phyloP scores from a whole-genome alignment of 2,888 invertebrate species.

The Drosophila picticornis region DNA sequence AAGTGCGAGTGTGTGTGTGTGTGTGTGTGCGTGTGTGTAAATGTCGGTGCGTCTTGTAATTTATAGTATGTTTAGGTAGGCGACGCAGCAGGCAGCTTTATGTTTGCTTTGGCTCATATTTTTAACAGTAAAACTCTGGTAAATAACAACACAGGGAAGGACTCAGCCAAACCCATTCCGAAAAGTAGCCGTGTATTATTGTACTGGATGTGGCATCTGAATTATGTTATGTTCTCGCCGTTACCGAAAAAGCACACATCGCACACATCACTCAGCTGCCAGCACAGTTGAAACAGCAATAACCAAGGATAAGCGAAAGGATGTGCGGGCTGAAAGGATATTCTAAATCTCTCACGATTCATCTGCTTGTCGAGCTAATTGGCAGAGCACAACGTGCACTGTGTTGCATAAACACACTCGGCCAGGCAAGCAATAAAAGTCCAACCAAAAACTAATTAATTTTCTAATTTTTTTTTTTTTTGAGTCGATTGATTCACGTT shows the following conservation, averaged over 20 bases:
- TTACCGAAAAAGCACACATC: slow-evolving; percentile 17
- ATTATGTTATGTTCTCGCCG: slow-evolving; percentile 46
- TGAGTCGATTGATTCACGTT: slow-evolving; percentile 27
- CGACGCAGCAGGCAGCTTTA: slow-evolving; percentile 52
- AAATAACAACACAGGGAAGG: slow-evolving; percentile 48
- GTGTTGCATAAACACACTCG: background rate
- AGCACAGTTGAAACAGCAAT: slow-evolving; percentile 33
- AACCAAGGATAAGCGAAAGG: slow-evolving; percentile 43
- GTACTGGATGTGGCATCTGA: slow-evolving; percentile 49
- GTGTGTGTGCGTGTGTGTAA: slow-evolving; percentile 39
- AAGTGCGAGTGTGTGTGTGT: slow-evolving; percentile 27
- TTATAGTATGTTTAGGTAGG: slow-evolving; percentile 57
- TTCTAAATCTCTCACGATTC: slow-evolving; percentile 55
- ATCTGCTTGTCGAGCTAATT: slow-evolving; percentile 56
- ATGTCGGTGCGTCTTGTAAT: slow-evolving; percentile 60
- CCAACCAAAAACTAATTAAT: slow-evolving; percentile 21
- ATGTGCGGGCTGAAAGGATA: slow-evolving; percentile 46
- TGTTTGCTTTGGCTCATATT: slow-evolving; percentile 66
- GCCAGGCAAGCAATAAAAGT: background rate
- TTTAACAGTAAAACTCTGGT: slow-evolving; percentile 63
- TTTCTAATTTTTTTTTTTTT: background rate
- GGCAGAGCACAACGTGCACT: slow-evolving; percentile 27
- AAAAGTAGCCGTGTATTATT: slow-evolving; percentile 26
- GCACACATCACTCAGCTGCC: slow-evolving; percentile 10
- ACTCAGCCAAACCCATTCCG: slow-evolving; percentile 2